Evolutionary conservation across 2,888 invertebrate species (phyloP), one percentile per base, ranked within the genome.

Genomic region (Ichneumoninae sp.): DNA sequence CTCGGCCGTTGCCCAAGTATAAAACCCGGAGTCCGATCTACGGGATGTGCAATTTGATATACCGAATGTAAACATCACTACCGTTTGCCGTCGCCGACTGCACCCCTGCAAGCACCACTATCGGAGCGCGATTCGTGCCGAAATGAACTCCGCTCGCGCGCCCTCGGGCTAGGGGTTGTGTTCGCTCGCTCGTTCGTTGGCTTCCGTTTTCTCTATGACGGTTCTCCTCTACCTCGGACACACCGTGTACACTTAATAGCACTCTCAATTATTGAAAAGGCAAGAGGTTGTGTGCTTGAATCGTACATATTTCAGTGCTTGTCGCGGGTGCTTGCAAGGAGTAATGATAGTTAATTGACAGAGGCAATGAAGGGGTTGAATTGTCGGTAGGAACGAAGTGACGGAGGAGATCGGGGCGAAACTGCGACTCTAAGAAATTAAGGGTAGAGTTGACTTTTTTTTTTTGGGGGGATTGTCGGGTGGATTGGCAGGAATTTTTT

Each of bases 111-210:
- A 71, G 54, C 70, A 16, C 65, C 82, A 16, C 54, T 22, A 71
- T 76, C 52, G 54, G 22, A 44, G 33, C 57, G 77, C 72, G 77
- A 72, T 82, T 77, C 72, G 71, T 75, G 71, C 72, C 60, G 66
- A 77, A 77, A 82, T 82, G 71, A 82, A 77, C 65, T 77, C 65
- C 36, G 52, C 19, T 62, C 50, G 66, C 7, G 54, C 77, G 54
- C 77, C 66, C 68, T 33, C 44, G 69, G 82, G 81, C 57, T 10
- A 13, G 52, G 30, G 22, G 26, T 13, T 13, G 8, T 26, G 8
- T 57, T 57, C 22, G 26, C 22, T 26, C 3, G 57, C 3, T 26
- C 26, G 22, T 10, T 19, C 10, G 22, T 26, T 1, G 13, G 13
- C 8, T n/a, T 3, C 44, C 5, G 22, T 57, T 26, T 57, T 26